A percentile compares a stretch with the other conserved stretches of the same genome.
Evolutionary conservation across 2,113 vertebrate genomes (phyloP).

Genomic region (human): GRCh38 chr11:64208501-64209000

Average conservation of each 20-base stretch:
- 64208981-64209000: neutral
- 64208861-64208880: neutral
- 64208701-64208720: neutral
- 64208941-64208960: neutral
- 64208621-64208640: neutral
- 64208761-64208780: neutral
- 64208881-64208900: accelerated
- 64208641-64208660: neutral
- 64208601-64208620: neutral
- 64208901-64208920: neutral
- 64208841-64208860: accelerated
- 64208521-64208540: neutral
- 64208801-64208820: neutral
- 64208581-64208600: neutral
- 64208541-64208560: neutral
- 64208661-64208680: accelerated
- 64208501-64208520: neutral
- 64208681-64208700: neutral
- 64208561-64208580: neutral
- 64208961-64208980: neutral
- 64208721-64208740: accelerated
- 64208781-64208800: neutral
- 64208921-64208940: neutral
- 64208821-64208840: neutral
- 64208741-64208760: accelerated